Conservation (phyloP, 2,113 vertebrate genomes). For the Lota lota region DNA sequence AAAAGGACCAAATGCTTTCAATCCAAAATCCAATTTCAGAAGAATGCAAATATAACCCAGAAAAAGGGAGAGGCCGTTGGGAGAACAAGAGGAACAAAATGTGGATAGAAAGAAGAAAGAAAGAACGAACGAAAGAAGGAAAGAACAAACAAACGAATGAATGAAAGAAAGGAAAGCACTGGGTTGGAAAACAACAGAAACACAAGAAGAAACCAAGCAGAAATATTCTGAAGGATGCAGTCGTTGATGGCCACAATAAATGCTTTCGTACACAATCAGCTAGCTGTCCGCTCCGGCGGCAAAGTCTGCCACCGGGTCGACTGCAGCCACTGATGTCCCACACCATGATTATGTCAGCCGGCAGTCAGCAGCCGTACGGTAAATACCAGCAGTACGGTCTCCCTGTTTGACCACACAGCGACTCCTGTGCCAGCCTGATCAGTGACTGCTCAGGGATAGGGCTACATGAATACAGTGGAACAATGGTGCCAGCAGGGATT, state of each 20-base stretch:
- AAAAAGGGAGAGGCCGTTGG: not conserved
- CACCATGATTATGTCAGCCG: slow-evolving; percentile 48
- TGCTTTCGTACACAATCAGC: slow-evolving; percentile 35
- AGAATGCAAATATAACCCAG: not conserved
- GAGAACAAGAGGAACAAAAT: no score
- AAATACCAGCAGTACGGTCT: slow-evolving; percentile 34
- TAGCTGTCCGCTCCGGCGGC: slow-evolving; percentile 39
- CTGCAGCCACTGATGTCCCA: slow-evolving; percentile 44
- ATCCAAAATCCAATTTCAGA: not conserved
- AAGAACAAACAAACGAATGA: slow-evolving; percentile 14
- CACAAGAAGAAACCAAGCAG: no score
- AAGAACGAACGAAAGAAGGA: no score
- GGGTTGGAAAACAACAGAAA: not conserved
- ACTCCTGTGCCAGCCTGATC: slow-evolving; percentile 22
- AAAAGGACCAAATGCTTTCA: not conserved
- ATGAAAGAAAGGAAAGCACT: no score
- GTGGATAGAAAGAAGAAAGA: no score
- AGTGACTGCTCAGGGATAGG: slow-evolving; percentile 22
- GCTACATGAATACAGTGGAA: slow-evolving; percentile 25
- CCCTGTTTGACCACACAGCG: slow-evolving; percentile 42
- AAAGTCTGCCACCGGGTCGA: slow-evolving; percentile 38
- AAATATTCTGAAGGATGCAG: no score
- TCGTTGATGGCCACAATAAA: slow-evolving; percentile 16
- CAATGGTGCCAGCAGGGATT: slow-evolving; percentile 19
- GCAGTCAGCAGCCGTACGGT: slow-evolving; percentile 34